Evolutionary conservation across 2,888 invertebrate genomes (phyloP).

Genomic region (Dynastes grantii): DNA sequence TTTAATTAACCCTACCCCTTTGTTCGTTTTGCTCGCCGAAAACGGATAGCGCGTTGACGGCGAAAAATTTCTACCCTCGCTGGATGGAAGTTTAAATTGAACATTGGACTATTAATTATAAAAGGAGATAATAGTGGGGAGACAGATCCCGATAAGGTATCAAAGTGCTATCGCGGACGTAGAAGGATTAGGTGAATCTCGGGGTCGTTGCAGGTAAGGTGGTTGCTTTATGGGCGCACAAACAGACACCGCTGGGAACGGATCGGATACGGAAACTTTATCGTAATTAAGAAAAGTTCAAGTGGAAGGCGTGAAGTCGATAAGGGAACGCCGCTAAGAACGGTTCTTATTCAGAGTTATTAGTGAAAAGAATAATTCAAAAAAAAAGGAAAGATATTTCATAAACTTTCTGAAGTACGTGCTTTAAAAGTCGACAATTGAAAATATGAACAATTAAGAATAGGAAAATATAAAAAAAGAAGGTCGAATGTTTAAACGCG

Average conservation of each 20-base stretch:
- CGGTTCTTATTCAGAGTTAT: background rate
- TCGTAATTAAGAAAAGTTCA: slow-evolving; percentile 10
- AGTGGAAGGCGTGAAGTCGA: background rate
- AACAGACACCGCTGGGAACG: background rate
- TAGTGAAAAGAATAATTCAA: background rate
- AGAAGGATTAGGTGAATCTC: background rate
- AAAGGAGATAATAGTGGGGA: slow-evolving; percentile 34
- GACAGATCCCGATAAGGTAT: slow-evolving; percentile 14
- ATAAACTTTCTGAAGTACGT: background rate
- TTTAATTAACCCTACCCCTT: slow-evolving; percentile 4
- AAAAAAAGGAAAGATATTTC: too few species aligned
- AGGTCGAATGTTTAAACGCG: too few species aligned
- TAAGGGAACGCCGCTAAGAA: background rate
- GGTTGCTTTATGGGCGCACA: background rate
- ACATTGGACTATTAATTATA: slow-evolving; percentile 39
- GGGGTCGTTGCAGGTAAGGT: background rate
- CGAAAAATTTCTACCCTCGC: slow-evolving; percentile 1
- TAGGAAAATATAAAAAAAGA: too few species aligned
- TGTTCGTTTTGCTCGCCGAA: background rate
- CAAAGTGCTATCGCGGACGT: slow-evolving; percentile 5
- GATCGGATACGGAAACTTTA: background rate
- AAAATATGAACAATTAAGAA: too few species aligned
- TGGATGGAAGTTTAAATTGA: slow-evolving; percentile 33
- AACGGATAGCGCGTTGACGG: background rate
- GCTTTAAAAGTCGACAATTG: background rate